These are phyloP conservation scores for Stenotaenia linearis DNA, from an alignment of 2,888 invertebrate genomes.

Conservation along the genomic window DNA sequence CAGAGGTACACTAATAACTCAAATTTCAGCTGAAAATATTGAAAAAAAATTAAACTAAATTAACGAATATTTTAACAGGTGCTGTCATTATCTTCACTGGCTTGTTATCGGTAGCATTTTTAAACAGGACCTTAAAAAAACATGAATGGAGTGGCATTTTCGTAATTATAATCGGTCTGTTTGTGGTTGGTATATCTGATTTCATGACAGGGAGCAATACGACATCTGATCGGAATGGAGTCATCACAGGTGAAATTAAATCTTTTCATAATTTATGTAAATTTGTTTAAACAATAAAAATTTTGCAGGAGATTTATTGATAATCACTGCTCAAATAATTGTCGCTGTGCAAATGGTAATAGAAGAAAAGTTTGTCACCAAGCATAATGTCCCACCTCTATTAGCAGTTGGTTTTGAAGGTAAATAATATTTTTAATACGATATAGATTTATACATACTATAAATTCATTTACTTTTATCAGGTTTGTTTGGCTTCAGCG, in stretches of 20 bases:
- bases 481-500: conserved; percentile 63
- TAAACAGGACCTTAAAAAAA: conserved; percentile 59
- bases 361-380: conserved; percentile 83
- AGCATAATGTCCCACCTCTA: conserved; percentile 77
- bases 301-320: conserved; percentile 53
- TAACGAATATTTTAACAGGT: conserved; percentile 55
- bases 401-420: conserved; percentile 95
- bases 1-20: conserved; percentile 64
- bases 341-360: conserved; percentile 87
- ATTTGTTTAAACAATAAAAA: background rate
- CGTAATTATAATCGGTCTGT: conserved; percentile 64
- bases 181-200: conserved; percentile 69
- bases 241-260: conserved; percentile 61
- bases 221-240: conserved; percentile 55
- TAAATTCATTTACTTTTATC: conserved; percentile 36
- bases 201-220: conserved; percentile 47
- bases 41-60: no score
- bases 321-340: conserved; percentile 64
- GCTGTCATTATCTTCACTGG: conserved; percentile 86
- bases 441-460: background rate
- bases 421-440: conserved; percentile 36
- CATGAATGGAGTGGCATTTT: conserved; percentile 73
- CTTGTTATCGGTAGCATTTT: conserved; percentile 73
- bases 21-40: no score
- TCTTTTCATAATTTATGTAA: background rate